phyloP scores from a whole-genome alignment of 2,888 invertebrate genomes.

The Psylliodes chrysocephalus region DNA sequence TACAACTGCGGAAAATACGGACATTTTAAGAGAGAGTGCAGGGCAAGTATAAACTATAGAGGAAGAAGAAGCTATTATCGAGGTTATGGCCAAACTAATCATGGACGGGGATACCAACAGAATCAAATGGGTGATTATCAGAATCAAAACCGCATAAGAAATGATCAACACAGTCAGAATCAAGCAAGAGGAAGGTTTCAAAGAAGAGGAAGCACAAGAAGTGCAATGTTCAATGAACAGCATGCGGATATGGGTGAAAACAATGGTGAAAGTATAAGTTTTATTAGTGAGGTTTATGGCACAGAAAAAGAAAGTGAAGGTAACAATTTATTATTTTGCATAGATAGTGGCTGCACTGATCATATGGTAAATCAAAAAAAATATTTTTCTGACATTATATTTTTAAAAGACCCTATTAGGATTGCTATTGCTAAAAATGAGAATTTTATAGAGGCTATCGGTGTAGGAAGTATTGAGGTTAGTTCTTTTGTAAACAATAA shows the following conservation, averaged over 20 bases:
- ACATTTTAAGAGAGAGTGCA: constrained; percentile 10
- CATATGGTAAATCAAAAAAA: constrained; percentile 23
- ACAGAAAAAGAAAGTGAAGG: no score
- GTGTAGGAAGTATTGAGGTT: constrained; percentile 40
- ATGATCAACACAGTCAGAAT: no score
- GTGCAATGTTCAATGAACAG: no score
- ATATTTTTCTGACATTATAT: constrained; percentile 22
- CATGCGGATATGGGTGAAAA: no score
- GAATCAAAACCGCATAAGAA: no score
- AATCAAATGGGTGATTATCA: neutral
- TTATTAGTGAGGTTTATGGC: no score
- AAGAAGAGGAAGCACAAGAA: no score
- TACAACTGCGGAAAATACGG: constrained; percentile 22
- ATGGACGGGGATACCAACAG: neutral
- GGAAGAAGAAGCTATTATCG: no score
- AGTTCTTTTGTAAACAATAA: constrained; percentile 30
- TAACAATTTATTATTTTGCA: constrained; percentile 12
- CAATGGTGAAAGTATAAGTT: no score
- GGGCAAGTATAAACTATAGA: no score
- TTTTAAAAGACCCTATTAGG: neutral
- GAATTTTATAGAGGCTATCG: constrained; percentile 24
- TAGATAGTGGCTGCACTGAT: constrained; percentile 23
- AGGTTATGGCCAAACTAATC: neutral
- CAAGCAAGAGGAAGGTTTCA: no score
- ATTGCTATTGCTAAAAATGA: constrained; percentile 10